Base-by-base conservation (phyloP, 2,797 vertebrate species). In the Xerus rutilus region DNA sequence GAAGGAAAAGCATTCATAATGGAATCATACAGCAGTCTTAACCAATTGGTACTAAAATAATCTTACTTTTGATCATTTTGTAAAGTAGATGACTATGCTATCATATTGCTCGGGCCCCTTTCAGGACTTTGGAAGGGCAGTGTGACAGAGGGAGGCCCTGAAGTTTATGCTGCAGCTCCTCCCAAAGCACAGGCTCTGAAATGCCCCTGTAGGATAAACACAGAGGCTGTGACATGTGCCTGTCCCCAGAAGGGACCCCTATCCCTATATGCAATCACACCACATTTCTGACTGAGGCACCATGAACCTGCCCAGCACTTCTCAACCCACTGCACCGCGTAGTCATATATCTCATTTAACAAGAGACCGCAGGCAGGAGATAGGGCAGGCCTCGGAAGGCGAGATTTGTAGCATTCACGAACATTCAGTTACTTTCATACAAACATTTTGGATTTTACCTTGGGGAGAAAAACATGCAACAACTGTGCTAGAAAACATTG, bases 381-480 rank as follows among this genome's bases (percentile, higher is more conserved):
- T 0, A 0, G 52, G 57, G 0, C 3, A 1, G 32, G 49, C n/a
- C 35, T 32, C 23, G 23, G 5, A 25, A 64, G 64, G 3, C 65
- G 70, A 76, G 79, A 39, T 86, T 15, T 23, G 4, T 57, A 49
- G 32, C 69, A 67, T 2, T 54, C 73, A 73, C 59, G 28, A 20
- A 70, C 1, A n/a, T 3, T 43, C 39, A 18, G 32, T 85, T 23
- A 62, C 81, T 87, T 74, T 43, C 81, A 83, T 18, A 52, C 18
- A 84, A 86, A 86, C n/a, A 52, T 54, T 81, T 69, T 11, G 6
- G 30, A 77, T 87, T 91, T 92, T 81, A 54, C 90, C 76, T 74
- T 69, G 35, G 43, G 77, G 25, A 92, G 69, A 90, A 83, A 93
- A 85, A 65, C 73, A 78, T 64, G 65, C 76, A 89, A 72, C 76